A percentile compares a stretch with the other conserved stretches of the same genome.
Conservation (phyloP, 2,113 vertebrate genomes). For the Sus scrofa region DNA sequence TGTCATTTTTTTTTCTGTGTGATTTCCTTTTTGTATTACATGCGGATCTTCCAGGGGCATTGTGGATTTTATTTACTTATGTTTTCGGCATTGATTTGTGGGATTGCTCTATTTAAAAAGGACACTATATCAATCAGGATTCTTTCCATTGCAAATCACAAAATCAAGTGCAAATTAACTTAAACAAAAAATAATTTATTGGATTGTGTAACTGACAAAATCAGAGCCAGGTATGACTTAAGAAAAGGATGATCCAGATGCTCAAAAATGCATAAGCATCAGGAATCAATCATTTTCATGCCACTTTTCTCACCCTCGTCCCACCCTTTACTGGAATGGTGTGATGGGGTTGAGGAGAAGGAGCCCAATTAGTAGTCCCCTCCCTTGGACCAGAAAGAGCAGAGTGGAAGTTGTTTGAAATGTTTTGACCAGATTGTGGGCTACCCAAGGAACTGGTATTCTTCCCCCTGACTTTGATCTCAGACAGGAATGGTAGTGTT, state of each 20-base stretch:
- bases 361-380: background rate
- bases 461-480: background rate
- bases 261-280: background rate
- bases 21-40: background rate
- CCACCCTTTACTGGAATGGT: background rate
- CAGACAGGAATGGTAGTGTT: background rate
- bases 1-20: background rate
- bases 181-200: background rate
- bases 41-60: background rate
- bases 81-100: background rate
- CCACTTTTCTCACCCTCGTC: background rate
- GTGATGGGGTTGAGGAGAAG: background rate
- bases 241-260: background rate
- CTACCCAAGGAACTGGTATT: background rate
- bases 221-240: background rate
- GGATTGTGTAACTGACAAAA: background rate
- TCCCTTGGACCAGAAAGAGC: background rate
- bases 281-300: background rate
- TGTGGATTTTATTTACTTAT: background rate
- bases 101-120: background rate
- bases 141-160: constrained; percentile 11
- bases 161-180: background rate
- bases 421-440: background rate
- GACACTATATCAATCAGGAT: background rate
- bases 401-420: background rate